Percentiles rank a stretch among this genome's conserved stretches.
These are phyloP conservation scores for Apamea anceps DNA, from an alignment of 2,888 invertebrate genomes.

Conservation along the genomic window DNA sequence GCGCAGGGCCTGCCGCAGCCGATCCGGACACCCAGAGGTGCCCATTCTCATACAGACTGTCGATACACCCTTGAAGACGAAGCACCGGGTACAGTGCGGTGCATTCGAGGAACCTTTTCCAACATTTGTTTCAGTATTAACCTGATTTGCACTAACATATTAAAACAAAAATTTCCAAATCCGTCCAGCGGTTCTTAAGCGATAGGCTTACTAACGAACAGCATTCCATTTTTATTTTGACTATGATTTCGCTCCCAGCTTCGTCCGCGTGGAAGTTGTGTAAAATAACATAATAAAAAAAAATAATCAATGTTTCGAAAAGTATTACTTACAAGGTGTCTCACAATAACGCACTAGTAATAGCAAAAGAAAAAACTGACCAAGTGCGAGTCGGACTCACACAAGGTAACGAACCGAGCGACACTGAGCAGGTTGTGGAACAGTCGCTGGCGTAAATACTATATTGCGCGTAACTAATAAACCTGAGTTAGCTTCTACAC, in stretches of 20 bases:
- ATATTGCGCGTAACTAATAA: not conserved
- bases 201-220: not conserved
- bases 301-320: too few species aligned
- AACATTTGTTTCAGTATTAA: not conserved
- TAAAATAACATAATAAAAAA: too few species aligned
- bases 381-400: too few species aligned
- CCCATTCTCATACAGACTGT: not conserved
- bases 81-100: not conserved
- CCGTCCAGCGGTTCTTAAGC: not conserved
- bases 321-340: too few species aligned
- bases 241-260: too few species aligned
- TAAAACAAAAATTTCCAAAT: not conserved
- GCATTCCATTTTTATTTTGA: not conserved
- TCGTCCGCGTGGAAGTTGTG: too few species aligned
- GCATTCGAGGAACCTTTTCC: not conserved
- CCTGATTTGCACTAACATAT: too few species aligned
- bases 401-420: not conserved
- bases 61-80: too few species aligned
- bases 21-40: constrained; percentile 92
- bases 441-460: not conserved
- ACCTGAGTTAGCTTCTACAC: not conserved
- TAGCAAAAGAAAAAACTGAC: not conserved
- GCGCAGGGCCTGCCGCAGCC: constrained; percentile 93
- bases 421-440: not conserved
- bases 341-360: not conserved